A percentile compares a stretch with the other conserved stretches of the same genome.
Conservation (phyloP, 2,113 vertebrate species). For the Thunnus maccoyii region DNA sequence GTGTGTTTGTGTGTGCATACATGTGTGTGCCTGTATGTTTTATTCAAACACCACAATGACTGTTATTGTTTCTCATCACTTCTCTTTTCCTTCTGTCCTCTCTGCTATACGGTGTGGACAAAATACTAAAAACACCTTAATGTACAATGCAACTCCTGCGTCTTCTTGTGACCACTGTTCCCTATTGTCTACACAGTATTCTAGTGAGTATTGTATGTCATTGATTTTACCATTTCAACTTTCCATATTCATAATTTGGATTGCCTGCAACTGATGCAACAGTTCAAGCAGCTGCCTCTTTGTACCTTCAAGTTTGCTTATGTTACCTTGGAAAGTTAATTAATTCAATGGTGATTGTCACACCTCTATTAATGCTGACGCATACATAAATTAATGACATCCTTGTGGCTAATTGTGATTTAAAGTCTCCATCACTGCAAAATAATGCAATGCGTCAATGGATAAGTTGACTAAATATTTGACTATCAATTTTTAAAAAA, state of each 20-base stretch:
- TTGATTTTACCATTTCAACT: too few relatives aligned
- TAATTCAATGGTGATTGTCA: constrained; percentile 1
- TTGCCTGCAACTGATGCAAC: neutral
- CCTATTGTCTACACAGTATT: neutral
- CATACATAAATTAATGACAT: constrained; percentile 11
- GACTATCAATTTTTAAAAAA: too few relatives aligned
- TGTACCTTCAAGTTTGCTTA: neutral
- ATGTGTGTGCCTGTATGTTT: constrained; percentile 16
- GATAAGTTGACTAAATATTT: neutral
- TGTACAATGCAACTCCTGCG: neutral
- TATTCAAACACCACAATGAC: constrained; percentile 1
- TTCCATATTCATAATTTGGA: too few relatives aligned
- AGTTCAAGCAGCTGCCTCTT: neutral
- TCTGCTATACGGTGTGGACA: neutral
- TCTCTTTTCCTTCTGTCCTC: neutral
- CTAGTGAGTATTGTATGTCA: too few relatives aligned
- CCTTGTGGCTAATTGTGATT: constrained; percentile 30
- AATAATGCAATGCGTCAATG: neutral
- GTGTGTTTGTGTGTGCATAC: neutral
- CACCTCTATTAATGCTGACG: neutral
- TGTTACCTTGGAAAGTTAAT: constrained; percentile 3
- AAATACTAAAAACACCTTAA: neutral
- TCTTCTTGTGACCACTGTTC: neutral
- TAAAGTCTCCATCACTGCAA: neutral
- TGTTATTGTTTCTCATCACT: neutral